A percentile compares a stretch with the other conserved stretches of the same genome.
These are phyloP conservation scores for Pantherophis vulpinus DNA, from an alignment of 2,797 vertebrate species.

Conservation along the genomic window DNA sequence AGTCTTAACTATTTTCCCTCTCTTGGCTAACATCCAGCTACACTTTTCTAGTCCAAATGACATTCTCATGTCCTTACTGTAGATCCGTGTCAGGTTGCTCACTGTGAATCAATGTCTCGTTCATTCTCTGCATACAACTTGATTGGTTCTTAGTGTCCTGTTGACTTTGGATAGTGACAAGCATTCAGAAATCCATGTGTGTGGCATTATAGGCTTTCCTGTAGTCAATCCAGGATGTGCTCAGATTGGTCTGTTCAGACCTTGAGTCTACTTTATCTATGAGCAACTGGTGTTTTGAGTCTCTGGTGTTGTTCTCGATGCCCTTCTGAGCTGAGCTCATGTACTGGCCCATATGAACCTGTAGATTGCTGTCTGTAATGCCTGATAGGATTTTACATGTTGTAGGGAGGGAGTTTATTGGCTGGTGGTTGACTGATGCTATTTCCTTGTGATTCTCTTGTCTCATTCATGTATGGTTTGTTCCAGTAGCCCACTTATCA, in stretches of 20 bases:
- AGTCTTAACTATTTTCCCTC: not conserved
- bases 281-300: not conserved
- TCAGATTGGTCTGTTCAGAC: not conserved
- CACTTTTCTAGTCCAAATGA: not conserved
- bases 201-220: not conserved
- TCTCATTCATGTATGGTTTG: not conserved
- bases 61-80: not conserved
- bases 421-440: not conserved
- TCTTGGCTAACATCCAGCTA: not conserved
- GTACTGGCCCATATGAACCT: not conserved
- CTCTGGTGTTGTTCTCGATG: not conserved
- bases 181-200: not conserved
- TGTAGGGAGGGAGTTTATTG: not conserved
- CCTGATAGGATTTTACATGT: not conserved
- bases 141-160: not conserved
- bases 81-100: not conserved
- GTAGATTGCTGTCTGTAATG: not conserved
- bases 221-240: not conserved
- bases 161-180: not conserved
- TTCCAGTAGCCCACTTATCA: not conserved
- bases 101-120: not conserved
- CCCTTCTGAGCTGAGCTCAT: not conserved
- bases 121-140: not conserved
- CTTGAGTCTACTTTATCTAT: not conserved
- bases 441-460: not conserved